A percentile compares a stretch with the other conserved stretches of the same genome.
Conservation (phyloP, 2,888 invertebrate genomes). For the Hoplodrina blanda region DNA sequence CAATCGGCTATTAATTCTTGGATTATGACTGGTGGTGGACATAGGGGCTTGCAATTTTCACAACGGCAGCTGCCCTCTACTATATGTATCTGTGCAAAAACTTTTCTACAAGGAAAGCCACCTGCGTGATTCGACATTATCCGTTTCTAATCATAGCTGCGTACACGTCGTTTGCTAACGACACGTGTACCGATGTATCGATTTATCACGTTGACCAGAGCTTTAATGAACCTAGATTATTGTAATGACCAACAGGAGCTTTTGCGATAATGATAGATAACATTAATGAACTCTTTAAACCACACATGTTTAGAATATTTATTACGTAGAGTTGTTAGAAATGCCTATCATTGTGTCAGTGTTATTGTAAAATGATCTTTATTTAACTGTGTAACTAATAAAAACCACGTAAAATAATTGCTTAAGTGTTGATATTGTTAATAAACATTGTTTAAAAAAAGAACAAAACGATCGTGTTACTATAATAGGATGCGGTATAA, state of each 20-base stretch:
- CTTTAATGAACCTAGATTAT: conserved; percentile 48
- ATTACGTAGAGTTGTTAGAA: not conserved
- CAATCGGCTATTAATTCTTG: conserved; percentile 88
- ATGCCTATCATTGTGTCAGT: not conserved
- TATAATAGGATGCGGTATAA: conserved; percentile 58
- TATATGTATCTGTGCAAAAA: conserved; percentile 87
- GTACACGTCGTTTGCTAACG: conserved; percentile 38
- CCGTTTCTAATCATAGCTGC: conserved; percentile 58
- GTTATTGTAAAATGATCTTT: not conserved
- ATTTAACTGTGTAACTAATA: conserved; percentile 1
- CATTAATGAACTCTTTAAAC: conserved; percentile 31
- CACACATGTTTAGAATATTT: conserved; percentile 17
- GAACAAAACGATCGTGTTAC: conserved; percentile 45
- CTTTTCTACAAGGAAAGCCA: conserved; percentile 85
- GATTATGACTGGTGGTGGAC: conserved; percentile 83
- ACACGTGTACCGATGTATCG: conserved; percentile 45
- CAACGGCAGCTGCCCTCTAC: conserved; percentile 79
- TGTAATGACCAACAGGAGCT: conserved; percentile 32
- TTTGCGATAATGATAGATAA: conserved; percentile 35
- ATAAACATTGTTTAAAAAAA: conserved; percentile 37
- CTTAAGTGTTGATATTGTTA: conserved; percentile 32
- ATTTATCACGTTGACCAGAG: conserved; percentile 51
- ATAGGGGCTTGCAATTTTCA: conserved; percentile 90
- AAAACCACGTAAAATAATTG: conserved; percentile 27
- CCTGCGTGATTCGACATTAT: conserved; percentile 79